Conservation (phyloP, 2,113 vertebrate species). For the Ammodytes dubius region DNA sequence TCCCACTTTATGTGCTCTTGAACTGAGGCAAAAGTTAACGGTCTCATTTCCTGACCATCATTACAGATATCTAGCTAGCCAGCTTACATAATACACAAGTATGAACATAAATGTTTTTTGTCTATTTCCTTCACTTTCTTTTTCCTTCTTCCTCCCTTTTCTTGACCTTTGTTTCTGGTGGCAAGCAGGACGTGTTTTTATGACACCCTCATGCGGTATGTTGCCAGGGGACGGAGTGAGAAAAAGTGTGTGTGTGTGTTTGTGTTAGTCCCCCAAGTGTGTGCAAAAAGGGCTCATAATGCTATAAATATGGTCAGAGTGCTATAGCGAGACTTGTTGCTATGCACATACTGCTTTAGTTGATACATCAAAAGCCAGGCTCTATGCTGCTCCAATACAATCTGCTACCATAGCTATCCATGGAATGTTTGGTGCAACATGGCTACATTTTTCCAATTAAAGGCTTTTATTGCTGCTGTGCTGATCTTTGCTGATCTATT, state of each 20-base stretch:
- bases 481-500: not conserved
- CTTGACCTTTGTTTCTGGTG: slow-evolving; percentile 66
- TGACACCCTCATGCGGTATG: slow-evolving; percentile 87
- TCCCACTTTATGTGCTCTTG: not conserved
- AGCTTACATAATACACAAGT: slow-evolving; percentile 11
- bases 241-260: slow-evolving; percentile 31
- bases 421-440: slow-evolving; percentile 54
- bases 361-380: slow-evolving; percentile 47
- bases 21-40: slow-evolving; percentile 5
- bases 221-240: slow-evolving; percentile 71
- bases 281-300: slow-evolving; percentile 50
- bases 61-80: not conserved
- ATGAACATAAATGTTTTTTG: slow-evolving; percentile 31
- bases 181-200: slow-evolving; percentile 87
- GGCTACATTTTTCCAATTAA: slow-evolving; percentile 58
- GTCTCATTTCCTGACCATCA: slow-evolving; percentile 2
- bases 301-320: slow-evolving; percentile 49
- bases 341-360: slow-evolving; percentile 65
- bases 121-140: slow-evolving; percentile 65
- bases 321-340: slow-evolving; percentile 61
- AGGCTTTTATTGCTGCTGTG: slow-evolving; percentile 55
- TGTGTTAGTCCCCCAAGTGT: slow-evolving; percentile 14
- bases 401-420: slow-evolving; percentile 51
- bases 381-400: slow-evolving; percentile 44
- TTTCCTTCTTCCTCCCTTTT: slow-evolving; percentile 60